Evolutionary conservation across 1,140 invertebrate genomes (phyloP).

Genomic region (Drosophila azteca): DNA sequence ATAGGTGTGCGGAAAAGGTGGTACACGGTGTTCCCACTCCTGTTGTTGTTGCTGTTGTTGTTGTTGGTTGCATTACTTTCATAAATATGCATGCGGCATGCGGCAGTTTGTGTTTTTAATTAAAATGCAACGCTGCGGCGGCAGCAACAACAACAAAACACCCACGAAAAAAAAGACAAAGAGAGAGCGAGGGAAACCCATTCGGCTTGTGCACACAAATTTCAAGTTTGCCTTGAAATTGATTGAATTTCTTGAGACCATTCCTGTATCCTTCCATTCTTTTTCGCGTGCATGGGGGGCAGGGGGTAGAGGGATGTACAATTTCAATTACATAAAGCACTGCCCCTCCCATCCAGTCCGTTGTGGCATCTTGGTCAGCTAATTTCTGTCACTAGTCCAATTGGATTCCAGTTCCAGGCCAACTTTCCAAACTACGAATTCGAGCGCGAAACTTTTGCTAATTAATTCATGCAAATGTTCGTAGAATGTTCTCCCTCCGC

Average conservation of each 20-base stretch:
- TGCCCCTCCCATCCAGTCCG: slow-evolving; percentile 16
- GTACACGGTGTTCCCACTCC: slow-evolving; percentile 9
- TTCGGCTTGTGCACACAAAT: slow-evolving; percentile 36
- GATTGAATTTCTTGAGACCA: slow-evolving; percentile 63
- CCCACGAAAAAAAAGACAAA: background rate
- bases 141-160: slow-evolving; percentile 23
- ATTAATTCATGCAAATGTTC: slow-evolving; percentile 78
- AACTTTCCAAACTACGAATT: slow-evolving; percentile 33
- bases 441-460: slow-evolving; percentile 63
- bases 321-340: slow-evolving; percentile 72
- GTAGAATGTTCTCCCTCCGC: background rate
- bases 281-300: too few relatives aligned
- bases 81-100: slow-evolving; percentile 79
- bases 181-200: slow-evolving; percentile 17
- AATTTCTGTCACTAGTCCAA: slow-evolving; percentile 43
- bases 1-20: slow-evolving; percentile 31
- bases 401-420: slow-evolving; percentile 27
- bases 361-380: slow-evolving; percentile 37
- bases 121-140: slow-evolving; percentile 67
- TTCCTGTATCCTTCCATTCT: slow-evolving; percentile 21
- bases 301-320: background rate
- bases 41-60: slow-evolving; percentile 21
- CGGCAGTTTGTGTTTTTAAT: slow-evolving; percentile 75
- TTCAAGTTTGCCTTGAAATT: slow-evolving; percentile 61
- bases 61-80: slow-evolving; percentile 69